These are phyloP conservation scores for Dreissena rostriformis DNA, from an alignment of 1,140 invertebrate genomes.

Conservation along the genomic window DNA sequence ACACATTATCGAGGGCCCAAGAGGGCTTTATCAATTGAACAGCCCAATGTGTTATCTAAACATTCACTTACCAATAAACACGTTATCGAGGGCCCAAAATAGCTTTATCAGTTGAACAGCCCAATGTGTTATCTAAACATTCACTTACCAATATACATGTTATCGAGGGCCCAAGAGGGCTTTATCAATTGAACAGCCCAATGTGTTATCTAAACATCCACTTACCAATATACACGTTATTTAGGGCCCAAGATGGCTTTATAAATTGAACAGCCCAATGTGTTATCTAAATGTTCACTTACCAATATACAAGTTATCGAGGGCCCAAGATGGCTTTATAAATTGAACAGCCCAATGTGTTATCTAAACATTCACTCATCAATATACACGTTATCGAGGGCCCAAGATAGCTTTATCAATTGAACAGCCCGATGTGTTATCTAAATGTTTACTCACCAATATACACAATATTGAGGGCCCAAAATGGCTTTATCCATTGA, in stretches of 20 bases:
- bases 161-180: slow-evolving; percentile 81
- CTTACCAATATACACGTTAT: slow-evolving; percentile 81
- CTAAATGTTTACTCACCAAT: slow-evolving; percentile 69
- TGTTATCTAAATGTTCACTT: neutral
- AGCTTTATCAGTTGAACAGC: too few species aligned
- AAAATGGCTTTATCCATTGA: too few species aligned
- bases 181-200: too few species aligned
- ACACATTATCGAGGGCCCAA: slow-evolving; percentile 82
- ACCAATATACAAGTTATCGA: slow-evolving; percentile 82
- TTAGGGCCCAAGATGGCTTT: slow-evolving; percentile 80
- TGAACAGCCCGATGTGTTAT: too few species aligned
- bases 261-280: too few species aligned
- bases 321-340: slow-evolving; percentile 78
- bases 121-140: too few species aligned
- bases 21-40: too few species aligned
- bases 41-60: too few species aligned
- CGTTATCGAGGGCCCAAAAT: slow-evolving; percentile 81
- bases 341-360: too few species aligned
- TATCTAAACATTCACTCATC: slow-evolving; percentile 54
- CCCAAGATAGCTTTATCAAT: slow-evolving; percentile 79
- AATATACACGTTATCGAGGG: slow-evolving; percentile 81
- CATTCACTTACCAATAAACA: slow-evolving; percentile 76
- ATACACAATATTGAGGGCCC: slow-evolving; percentile 81
- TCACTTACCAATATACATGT: slow-evolving; percentile 79
- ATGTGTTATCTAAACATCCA: too few species aligned